phyloP scores from a whole-genome alignment of 2,113 vertebrate genomes.

The Petrocephalus microphthalmus region DNA sequence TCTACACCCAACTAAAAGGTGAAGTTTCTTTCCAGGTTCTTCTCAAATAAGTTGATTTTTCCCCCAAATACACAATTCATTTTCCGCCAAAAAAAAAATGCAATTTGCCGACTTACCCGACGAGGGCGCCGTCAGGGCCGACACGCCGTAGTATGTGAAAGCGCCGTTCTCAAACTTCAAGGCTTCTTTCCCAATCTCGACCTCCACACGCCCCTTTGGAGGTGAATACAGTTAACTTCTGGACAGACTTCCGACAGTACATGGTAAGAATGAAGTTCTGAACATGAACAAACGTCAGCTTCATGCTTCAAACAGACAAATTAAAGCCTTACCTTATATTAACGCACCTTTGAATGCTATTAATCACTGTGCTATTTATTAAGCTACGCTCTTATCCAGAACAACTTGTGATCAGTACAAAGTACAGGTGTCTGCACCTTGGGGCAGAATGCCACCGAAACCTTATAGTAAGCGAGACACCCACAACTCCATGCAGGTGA shows the following conservation, averaged over 20 bases:
- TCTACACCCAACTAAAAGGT: not conserved
- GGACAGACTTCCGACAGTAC: no score
- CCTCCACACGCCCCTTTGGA: conserved; percentile 79
- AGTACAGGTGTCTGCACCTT: not conserved
- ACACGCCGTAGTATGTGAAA: conserved; percentile 84
- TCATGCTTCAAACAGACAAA: not conserved
- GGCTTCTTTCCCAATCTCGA: conserved; percentile 86
- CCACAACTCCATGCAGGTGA: not conserved
- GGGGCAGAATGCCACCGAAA: not conserved
- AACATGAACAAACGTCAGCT: conserved; percentile 11
- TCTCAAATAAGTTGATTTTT: not conserved
- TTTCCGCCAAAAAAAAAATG: not conserved
- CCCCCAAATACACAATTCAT: not conserved
- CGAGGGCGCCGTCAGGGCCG: conserved; percentile 72
- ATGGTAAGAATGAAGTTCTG: not conserved
- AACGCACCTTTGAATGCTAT: not conserved
- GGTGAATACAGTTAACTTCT: not conserved
- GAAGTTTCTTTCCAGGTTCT: not conserved
- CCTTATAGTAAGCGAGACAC: not conserved
- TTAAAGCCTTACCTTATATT: not conserved
- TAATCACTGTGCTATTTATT: not conserved
- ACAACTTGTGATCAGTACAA: not conserved
- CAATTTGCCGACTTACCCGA: conserved; percentile 60
- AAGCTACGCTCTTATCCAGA: not conserved
- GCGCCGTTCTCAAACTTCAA: conserved; percentile 87